These are phyloP conservation scores for Rhinophrynus dorsalis DNA, from an alignment of 2,797 vertebrate species.

Conservation along the genomic window DNA sequence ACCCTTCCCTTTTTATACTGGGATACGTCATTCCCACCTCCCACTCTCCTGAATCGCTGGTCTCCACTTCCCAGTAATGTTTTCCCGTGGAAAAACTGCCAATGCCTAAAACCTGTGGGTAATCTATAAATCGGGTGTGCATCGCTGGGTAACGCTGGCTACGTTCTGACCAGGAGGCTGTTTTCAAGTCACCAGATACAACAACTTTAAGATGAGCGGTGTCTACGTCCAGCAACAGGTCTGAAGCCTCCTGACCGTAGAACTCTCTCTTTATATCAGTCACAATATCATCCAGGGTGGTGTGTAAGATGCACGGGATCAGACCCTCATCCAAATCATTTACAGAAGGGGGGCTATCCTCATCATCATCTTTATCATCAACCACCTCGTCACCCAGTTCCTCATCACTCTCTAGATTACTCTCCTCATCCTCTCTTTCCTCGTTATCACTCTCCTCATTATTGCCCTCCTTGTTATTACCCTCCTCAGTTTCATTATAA, in stretches of 20 bases:
- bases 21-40: background rate
- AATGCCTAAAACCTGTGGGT: conserved; percentile 16
- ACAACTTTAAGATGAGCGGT: conserved; percentile 5
- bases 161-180: background rate
- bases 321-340: conserved; percentile 15
- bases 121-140: conserved; percentile 1
- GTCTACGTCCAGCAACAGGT: conserved; percentile 13
- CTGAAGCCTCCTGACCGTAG: background rate
- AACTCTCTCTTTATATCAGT: background rate
- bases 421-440: no score
- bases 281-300: background rate
- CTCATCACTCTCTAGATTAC: no score
- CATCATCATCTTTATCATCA: no score
- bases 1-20: no score
- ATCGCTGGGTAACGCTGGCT: background rate
- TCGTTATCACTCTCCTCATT: no score
- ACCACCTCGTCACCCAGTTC: no score
- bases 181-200: conserved; percentile 21
- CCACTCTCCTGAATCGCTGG: conserved; percentile 25
- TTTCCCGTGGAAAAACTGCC: conserved; percentile 4
- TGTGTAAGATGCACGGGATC: background rate
- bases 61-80: conserved; percentile 35
- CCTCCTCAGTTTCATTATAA: background rate
- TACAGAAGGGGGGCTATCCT: background rate
- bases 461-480: background rate